Evolutionary conservation across 1,140 invertebrate genomes (phyloP), one percentile per base, ranked within the genome.

Genomic region (Apis dorsata): DNA sequence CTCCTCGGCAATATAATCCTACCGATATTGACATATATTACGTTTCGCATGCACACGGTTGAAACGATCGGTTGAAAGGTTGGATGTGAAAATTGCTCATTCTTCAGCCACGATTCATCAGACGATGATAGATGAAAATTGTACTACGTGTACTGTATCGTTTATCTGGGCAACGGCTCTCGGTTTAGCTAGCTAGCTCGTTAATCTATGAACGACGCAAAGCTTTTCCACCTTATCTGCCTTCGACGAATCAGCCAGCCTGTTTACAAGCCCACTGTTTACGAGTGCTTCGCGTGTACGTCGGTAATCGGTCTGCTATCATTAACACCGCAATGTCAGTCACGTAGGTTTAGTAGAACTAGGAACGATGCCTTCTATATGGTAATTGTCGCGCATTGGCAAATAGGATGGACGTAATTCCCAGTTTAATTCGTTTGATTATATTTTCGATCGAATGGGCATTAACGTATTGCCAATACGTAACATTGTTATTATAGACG

Each of bases 231-330:
- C 28, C 34, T 78, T 73, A 62, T 72, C 78, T 51, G 34, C 44
- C 9, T 53, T 72, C 62, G n/a, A 51, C 44, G 34, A 71, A 78
- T 81, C 62, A 51, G 51, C 81, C 65, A 72, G 28, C 49, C 69
- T 71, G 76, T 86, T 87, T 87, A 86, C 76, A 77, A 81, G 86
- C 72, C 0, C 34, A 44, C 34, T 44, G 34, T 44, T 86, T 87
- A 87, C 86, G 86, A 87, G 86, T 78, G 77, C 76, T 86, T 87
- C 85, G 86, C 86, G 86, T 87, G 86, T 34, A 60, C 81, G 34
- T 62, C 19, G 60, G 85, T 84, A 87, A 87, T 87, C 86, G 81
- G 51, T 81, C 72, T 62, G 55, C 81, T 87, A 87, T 87, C 85
- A 86, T 87, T 84, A 86, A 84, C 85, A 71, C 55, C 24, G 68